A percentile compares a stretch with the other conserved stretches of the same genome.
phyloP scores from a whole-genome alignment of 2,888 invertebrate genomes.

The Pristionchus maxplancki region DNA sequence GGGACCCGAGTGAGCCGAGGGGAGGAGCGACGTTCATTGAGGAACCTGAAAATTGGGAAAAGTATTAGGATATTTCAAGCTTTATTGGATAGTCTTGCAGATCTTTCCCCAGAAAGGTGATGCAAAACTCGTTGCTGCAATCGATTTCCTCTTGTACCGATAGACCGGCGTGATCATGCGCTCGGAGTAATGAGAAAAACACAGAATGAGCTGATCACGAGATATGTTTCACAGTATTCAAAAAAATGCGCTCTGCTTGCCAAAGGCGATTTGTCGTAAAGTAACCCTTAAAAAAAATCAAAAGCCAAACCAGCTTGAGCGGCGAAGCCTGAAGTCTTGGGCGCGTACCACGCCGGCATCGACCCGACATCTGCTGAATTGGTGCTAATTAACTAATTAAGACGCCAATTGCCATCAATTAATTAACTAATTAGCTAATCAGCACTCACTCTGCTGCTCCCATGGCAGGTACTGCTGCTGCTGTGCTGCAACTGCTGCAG shows the following conservation, averaged over 20 bases:
- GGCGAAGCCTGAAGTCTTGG: slow-evolving; percentile 9
- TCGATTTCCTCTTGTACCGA: too few relatives aligned
- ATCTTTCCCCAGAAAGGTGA: too few relatives aligned
- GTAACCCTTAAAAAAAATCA: background rate
- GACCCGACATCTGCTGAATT: slow-evolving; percentile 1
- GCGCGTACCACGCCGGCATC: slow-evolving; percentile 10
- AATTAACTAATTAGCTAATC: background rate
- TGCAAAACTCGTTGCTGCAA: too few relatives aligned
- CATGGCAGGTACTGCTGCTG: slow-evolving; percentile 35
- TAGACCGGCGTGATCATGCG: too few relatives aligned
- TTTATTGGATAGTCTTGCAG: too few relatives aligned
- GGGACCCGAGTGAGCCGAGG: background rate
- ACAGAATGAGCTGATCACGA: too few relatives aligned
- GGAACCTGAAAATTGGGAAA: background rate
- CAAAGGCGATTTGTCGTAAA: too few relatives aligned
- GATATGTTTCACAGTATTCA: too few relatives aligned
- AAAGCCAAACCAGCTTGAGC: background rate
- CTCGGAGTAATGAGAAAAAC: too few relatives aligned
- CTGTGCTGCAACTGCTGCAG: background rate
- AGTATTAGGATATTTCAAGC: too few relatives aligned
- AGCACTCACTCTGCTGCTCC: slow-evolving; percentile 2
- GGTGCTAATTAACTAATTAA: background rate
- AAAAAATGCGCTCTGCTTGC: too few relatives aligned
- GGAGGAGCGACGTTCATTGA: background rate
- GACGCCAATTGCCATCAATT: too few relatives aligned